Evolutionary conservation across 1,140 invertebrate genomes (phyloP).

Genomic region (Calephelis nemesis): DNA sequence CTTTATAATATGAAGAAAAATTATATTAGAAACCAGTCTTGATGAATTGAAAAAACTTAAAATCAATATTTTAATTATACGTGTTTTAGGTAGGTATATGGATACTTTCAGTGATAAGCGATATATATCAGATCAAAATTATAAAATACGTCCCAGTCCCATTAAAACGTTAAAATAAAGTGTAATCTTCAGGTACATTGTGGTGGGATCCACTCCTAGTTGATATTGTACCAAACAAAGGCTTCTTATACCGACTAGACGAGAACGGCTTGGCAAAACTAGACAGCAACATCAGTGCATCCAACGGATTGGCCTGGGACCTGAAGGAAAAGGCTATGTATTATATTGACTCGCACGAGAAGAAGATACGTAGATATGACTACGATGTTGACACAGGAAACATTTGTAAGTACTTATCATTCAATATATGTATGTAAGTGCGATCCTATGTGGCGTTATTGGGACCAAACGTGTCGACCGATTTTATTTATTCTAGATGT

Average conservation of each 20-base stretch:
- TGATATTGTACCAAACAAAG: slow-evolving; percentile 79
- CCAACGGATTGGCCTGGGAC: slow-evolving; percentile 89
- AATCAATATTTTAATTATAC: too few species aligned
- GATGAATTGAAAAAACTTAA: too few species aligned
- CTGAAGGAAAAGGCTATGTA: slow-evolving; percentile 85
- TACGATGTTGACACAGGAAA: slow-evolving; percentile 85
- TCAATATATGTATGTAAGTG: too few species aligned
- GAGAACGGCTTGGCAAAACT: slow-evolving; percentile 60
- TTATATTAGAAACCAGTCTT: too few species aligned
- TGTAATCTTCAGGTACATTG: slow-evolving; percentile 83
- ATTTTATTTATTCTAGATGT: too few species aligned
- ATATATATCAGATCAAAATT: too few species aligned
- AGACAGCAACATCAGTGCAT: slow-evolving; percentile 82
- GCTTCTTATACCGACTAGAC: slow-evolving; percentile 80
- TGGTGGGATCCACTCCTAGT: slow-evolving; percentile 80
- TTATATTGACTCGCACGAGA: slow-evolving; percentile 87
- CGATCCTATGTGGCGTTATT: too few species aligned
- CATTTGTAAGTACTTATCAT: slow-evolving; percentile 76
- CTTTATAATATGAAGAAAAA: too few species aligned
- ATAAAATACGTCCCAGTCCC: neutral
- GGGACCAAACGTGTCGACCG: too few species aligned
- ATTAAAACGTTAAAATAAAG: neutral
- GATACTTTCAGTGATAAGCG: neutral
- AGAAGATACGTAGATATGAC: slow-evolving; percentile 85
- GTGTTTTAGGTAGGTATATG: too few species aligned